These are phyloP conservation scores for Pseudoatta argentina DNA, from an alignment of 1,140 invertebrate species.

Conservation along the genomic window DNA sequence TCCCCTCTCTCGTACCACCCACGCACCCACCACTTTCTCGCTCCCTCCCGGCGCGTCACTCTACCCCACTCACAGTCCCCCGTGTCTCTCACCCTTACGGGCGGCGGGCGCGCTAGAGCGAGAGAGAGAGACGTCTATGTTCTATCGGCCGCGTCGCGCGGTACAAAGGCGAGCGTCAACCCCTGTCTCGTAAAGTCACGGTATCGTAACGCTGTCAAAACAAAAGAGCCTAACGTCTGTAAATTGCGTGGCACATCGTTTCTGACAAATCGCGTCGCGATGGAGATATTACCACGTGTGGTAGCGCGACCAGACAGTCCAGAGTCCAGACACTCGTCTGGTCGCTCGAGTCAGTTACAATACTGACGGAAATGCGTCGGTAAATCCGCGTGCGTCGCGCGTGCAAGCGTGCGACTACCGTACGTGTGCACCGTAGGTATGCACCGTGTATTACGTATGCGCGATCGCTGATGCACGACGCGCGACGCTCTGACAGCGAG, in stretches of 20 bases:
- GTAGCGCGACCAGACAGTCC: background rate
- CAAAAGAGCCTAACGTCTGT: slow-evolving; percentile 29
- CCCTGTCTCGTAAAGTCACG: slow-evolving; percentile 42
- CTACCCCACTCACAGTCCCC: slow-evolving; percentile 69
- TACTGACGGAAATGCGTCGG: slow-evolving; percentile 32
- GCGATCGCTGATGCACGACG: slow-evolving; percentile 59
- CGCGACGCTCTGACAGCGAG: slow-evolving; percentile 57
- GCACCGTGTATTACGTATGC: slow-evolving; percentile 18
- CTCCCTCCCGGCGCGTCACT: slow-evolving; percentile 66
- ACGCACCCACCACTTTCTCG: slow-evolving; percentile 75
- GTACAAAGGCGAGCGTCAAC: slow-evolving; percentile 71
- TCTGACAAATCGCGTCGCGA: background rate
- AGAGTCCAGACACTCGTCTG: background rate
- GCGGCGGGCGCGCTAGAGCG: slow-evolving; percentile 37
- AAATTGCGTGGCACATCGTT: slow-evolving; percentile 1
- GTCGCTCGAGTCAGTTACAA: background rate
- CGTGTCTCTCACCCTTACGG: slow-evolving; percentile 65
- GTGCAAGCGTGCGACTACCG: slow-evolving; percentile 15
- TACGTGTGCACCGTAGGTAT: slow-evolving; percentile 30
- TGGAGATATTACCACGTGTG: slow-evolving; percentile 37
- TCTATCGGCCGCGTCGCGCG: slow-evolving; percentile 32
- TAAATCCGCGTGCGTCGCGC: slow-evolving; percentile 4
- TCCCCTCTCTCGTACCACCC: slow-evolving; percentile 74
- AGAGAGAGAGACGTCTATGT: slow-evolving; percentile 56
- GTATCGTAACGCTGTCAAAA: slow-evolving; percentile 55